A percentile compares a stretch with the other conserved stretches of the same genome.
These are phyloP conservation scores for Proctacanthus coquilletti DNA, from an alignment of 1,140 invertebrate species.

Conservation along the genomic window DNA sequence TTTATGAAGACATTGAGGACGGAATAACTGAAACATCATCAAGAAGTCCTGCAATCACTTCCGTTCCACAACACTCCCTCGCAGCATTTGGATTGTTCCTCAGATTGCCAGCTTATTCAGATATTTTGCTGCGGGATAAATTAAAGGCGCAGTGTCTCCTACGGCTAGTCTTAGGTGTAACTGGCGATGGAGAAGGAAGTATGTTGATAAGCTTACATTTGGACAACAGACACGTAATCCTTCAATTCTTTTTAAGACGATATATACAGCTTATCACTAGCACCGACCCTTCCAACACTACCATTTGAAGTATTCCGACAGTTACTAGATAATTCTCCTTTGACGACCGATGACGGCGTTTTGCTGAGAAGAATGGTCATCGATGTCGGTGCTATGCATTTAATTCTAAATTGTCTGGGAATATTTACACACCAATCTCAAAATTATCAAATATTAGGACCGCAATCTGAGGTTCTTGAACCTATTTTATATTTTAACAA, in stretches of 20 bases:
- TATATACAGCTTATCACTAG: constrained; percentile 58
- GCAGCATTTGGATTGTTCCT: constrained; percentile 80
- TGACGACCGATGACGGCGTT: constrained; percentile 66
- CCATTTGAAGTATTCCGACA: constrained; percentile 75
- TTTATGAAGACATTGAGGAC: constrained; percentile 49
- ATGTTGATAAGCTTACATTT: constrained; percentile 27
- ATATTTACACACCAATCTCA: constrained; percentile 70
- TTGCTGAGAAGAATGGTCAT: constrained; percentile 62
- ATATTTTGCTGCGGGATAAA: constrained; percentile 67
- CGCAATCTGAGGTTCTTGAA: constrained; percentile 18
- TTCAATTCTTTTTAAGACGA: constrained; percentile 35
- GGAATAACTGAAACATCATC: constrained; percentile 26
- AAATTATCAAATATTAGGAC: constrained; percentile 16
- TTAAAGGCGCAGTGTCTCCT: constrained; percentile 72
- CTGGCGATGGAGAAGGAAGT: constrained; percentile 80
- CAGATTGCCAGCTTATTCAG: constrained; percentile 74
- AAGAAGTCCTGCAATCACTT: constrained; percentile 20
- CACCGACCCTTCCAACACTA: constrained; percentile 61
- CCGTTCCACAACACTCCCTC: constrained; percentile 75
- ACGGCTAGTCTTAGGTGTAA: constrained; percentile 71
- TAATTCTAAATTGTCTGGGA: constrained; percentile 72
- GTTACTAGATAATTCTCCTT: constrained; percentile 60
- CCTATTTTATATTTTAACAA: not conserved
- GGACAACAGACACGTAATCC: not conserved
- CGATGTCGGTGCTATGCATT: constrained; percentile 65